Evolutionary conservation across 2,888 invertebrate genomes (phyloP).

Genomic region (Nemapogon koenigi): DNA sequence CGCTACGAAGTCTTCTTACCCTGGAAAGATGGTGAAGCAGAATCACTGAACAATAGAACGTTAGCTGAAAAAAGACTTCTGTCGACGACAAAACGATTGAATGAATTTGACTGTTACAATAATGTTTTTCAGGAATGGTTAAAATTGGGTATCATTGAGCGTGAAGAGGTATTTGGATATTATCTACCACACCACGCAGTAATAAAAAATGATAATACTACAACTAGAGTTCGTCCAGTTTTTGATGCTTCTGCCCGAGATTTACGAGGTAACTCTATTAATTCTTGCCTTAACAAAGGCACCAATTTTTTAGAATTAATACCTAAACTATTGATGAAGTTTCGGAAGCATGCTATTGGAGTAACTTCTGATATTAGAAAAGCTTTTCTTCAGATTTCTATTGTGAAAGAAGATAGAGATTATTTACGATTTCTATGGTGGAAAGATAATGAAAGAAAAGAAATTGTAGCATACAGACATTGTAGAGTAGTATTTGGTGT

Average conservation of each 20-base stretch:
- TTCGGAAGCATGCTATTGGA: slow-evolving; percentile 17
- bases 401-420: slow-evolving; percentile 20
- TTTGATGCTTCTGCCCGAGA: slow-evolving; percentile 22
- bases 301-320: slow-evolving; percentile 21
- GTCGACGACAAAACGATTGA: slow-evolving; percentile 8
- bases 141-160: neutral
- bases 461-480: slow-evolving; percentile 3
- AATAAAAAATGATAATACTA: slow-evolving; percentile 17
- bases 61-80: slow-evolving; percentile 17
- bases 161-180: slow-evolving; percentile 7
- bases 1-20: slow-evolving; percentile 2
- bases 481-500: slow-evolving; percentile 9
- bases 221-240: slow-evolving; percentile 23
- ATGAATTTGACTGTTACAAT: slow-evolving; percentile 7
- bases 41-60: neutral
- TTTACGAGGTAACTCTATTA: slow-evolving; percentile 19
- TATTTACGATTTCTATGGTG: slow-evolving; percentile 22
- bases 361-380: slow-evolving; percentile 22
- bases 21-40: neutral
- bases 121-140: neutral
- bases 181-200: slow-evolving; percentile 22
- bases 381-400: slow-evolving; percentile 24
- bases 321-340: slow-evolving; percentile 16
- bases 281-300: slow-evolving; percentile 23
- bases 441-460: neutral